Base-by-base conservation (phyloP, 2,113 vertebrate genomes). In the Craseonycteris thonglongyai region DNA sequence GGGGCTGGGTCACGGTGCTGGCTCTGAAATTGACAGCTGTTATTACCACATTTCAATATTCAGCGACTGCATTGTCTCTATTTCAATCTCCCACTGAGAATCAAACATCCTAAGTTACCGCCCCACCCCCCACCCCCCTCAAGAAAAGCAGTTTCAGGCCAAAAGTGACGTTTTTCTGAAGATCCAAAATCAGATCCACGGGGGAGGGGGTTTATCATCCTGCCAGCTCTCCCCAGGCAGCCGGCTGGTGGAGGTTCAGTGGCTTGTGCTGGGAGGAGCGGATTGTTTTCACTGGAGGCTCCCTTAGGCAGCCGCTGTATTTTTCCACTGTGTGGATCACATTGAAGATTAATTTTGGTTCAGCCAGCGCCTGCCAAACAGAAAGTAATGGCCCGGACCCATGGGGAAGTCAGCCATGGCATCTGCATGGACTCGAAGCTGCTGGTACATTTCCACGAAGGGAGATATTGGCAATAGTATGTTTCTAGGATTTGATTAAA, bases 251-350 rank as follows among this genome's bases (percentile, higher is more conserved):
- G 75, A 76, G 56, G 65, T 54, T n/a, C 81, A 71, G 56, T 10
- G 24, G 75, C 58, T 47, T 51, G 30, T 47, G n/a, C 75, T 16
- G 66, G 63, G 85, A 76, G 80, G 68, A 91, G 78, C 14, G 85
- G 76, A 56, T 26, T 93, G 69, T 97, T 94, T 94, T 93, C 89
- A 45, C 96, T 80, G 91, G 79, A 22, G 0, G 86, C 68, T 96
- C 79, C 89, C 80, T 92, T 5, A 94, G 87, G 84, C 90, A 59
- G 94, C 72, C 7, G 58, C 94, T 93, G 97, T 97, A 96, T 90
- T 97, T 97, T 97, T 97, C 97, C 97, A 97, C 93, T 95, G 79
- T 26, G 49, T 88, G 49, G 94, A 90, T 93, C 89, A 93, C 91
- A 65, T 24, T 92, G 83, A 93, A 96, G 96, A 97, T 96, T 94